phyloP scores from a whole-genome alignment of 2,113 vertebrate species.

The Australoheros scitulus region DNA sequence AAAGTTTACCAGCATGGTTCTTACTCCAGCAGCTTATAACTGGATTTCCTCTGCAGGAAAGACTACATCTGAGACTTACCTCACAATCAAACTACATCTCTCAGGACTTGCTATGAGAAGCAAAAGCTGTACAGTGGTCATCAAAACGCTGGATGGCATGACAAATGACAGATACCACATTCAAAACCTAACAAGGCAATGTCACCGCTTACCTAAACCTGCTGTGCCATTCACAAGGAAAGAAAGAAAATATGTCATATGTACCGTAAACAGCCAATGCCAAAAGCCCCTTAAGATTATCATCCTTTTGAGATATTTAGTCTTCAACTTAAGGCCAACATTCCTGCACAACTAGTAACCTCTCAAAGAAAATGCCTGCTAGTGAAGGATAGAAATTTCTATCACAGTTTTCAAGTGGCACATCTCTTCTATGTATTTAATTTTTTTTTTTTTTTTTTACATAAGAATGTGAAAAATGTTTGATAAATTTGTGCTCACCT shows the following conservation, averaged over 20 bases:
- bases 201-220: conserved; percentile 79
- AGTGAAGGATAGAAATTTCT: not conserved
- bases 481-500: not conserved
- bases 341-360: not conserved
- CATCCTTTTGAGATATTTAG: not conserved
- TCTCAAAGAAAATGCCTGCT: conserved; percentile 16
- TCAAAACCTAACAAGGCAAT: conserved; percentile 29
- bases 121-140: conserved; percentile 50
- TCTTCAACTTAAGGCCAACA: not conserved
- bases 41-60: not conserved
- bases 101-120: not conserved
- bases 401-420: not conserved
- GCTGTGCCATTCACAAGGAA: conserved; percentile 45
- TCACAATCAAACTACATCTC: not conserved
- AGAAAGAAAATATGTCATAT: conserved; percentile 44
- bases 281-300: not conserved
- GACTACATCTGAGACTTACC: not conserved
- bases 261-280: not conserved
- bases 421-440: not conserved
- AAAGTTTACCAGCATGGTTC: not conserved
- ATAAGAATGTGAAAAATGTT: not conserved
- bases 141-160: conserved; percentile 45
- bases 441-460: not conserved
- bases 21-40: not conserved
- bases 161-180: conserved; percentile 43